A percentile compares a stretch with the other conserved stretches of the same genome.
These are phyloP conservation scores for Aphodius granarius DNA, from an alignment of 2,888 invertebrate genomes.

Conservation along the genomic window DNA sequence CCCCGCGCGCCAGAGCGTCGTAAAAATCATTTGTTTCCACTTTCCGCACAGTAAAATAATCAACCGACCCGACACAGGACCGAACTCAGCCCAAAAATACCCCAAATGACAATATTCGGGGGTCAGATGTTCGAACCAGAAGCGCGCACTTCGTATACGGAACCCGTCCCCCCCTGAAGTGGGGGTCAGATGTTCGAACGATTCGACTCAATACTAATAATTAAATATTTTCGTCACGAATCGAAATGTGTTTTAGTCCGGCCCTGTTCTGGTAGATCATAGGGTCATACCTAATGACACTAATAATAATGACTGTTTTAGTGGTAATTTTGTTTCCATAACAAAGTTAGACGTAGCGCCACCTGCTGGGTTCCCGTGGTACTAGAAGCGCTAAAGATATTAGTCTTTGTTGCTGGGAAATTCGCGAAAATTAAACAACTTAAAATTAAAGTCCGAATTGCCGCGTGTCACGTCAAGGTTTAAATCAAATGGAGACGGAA, in stretches of 20 bases:
- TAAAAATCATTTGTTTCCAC: slow-evolving; percentile 35
- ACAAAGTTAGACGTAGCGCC: slow-evolving; percentile 46
- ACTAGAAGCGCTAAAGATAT: not conserved
- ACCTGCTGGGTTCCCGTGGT: not conserved
- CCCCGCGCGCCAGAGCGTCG: slow-evolving; percentile 36
- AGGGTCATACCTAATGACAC: slow-evolving; percentile 48
- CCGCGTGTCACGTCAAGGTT: not conserved
- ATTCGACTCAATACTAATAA: not conserved
- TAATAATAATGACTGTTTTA: slow-evolving; percentile 51
- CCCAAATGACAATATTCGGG: not conserved
- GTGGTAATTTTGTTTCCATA: slow-evolving; percentile 52
- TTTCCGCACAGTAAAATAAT: slow-evolving; percentile 29
- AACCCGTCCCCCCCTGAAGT: too few relatives aligned
- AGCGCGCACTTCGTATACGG: too few relatives aligned
- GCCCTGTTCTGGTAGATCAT: slow-evolving; percentile 31
- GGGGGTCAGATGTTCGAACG: too few relatives aligned
- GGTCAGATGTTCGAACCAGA: too few relatives aligned
- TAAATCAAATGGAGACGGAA: not conserved
- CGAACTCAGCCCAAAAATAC: not conserved
- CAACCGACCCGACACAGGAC: not conserved
- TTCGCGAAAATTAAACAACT: not conserved
- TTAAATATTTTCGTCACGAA: not conserved
- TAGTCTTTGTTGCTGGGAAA: not conserved
- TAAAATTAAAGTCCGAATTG: slow-evolving; percentile 3
- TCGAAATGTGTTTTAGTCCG: not conserved